These are phyloP conservation scores for Masticophis lateralis DNA, from an alignment of 2,797 vertebrate species.

Conservation along the genomic window DNA sequence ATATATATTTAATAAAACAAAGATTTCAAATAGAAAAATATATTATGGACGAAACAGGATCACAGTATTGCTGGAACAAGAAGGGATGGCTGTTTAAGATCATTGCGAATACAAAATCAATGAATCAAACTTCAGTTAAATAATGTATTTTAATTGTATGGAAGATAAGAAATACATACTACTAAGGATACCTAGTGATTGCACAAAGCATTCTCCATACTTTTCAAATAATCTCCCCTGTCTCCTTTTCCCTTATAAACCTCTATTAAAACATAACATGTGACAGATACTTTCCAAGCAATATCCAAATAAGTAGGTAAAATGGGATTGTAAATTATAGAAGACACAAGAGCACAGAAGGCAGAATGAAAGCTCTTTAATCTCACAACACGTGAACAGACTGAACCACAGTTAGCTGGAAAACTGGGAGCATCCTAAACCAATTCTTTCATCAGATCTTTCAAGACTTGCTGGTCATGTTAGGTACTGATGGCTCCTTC, in stretches of 20 bases:
- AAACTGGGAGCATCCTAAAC: neutral
- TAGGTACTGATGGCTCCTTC: neutral
- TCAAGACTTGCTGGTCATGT: neutral
- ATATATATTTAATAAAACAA: neutral
- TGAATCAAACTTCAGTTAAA: neutral
- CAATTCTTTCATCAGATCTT: neutral
- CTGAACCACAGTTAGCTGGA: neutral
- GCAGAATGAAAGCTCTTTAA: neutral
- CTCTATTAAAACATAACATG: neutral
- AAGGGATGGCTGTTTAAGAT: neutral
- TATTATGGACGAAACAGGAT: neutral
- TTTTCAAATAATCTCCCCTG: neutral
- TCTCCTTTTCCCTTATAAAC: neutral
- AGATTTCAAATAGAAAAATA: conserved; percentile 35
- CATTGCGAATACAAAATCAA: neutral
- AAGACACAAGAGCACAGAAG: neutral
- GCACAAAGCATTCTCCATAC: neutral
- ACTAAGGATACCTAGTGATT: neutral
- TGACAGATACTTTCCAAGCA: neutral
- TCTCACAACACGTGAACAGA: neutral
- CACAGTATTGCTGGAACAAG: neutral
- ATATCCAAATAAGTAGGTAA: neutral
- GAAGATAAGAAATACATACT: neutral
- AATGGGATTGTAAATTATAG: neutral
- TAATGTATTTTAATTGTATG: neutral